Conservation (phyloP, 2,113 vertebrate genomes). For the Saccopteryx leptura region DNA sequence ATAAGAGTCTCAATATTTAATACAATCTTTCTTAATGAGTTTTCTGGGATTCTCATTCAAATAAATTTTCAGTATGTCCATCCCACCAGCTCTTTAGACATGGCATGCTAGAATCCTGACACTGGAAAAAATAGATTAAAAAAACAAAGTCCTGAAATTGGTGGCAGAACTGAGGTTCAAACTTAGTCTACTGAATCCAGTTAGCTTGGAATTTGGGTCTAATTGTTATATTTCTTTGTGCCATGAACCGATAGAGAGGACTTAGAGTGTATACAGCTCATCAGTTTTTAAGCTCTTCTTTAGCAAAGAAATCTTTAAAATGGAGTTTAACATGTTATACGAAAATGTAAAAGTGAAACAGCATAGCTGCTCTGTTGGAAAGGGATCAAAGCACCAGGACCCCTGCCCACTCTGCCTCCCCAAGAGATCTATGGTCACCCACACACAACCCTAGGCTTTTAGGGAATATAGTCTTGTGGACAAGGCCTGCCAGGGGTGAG, state of each 20-base stretch:
- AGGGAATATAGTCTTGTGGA: not conserved
- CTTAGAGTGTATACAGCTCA: not conserved
- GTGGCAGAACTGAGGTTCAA: not conserved
- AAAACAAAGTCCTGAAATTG: not conserved
- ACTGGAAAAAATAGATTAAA: not conserved
- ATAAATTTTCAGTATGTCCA: not conserved
- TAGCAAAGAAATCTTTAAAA: conserved; percentile 20
- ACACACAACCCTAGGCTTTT: not conserved
- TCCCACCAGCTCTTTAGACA: not conserved
- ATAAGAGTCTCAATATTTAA: not conserved
- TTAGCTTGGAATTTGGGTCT: not conserved
- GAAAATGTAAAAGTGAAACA: not conserved
- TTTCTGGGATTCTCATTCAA: conserved; percentile 14
- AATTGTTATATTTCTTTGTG: not conserved
- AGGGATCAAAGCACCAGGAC: not conserved
- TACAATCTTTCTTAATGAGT: conserved; percentile 27
- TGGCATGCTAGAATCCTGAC: not conserved
- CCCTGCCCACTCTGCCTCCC: not conserved
- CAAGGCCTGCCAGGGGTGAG: too few species aligned
- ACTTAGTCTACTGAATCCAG: not conserved
- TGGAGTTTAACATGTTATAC: not conserved
- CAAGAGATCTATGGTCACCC: fast-evolving
- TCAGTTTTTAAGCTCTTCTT: not conserved
- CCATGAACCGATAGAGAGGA: not conserved
- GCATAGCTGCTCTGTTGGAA: not conserved